Evolutionary conservation across 1,140 invertebrate genomes (phyloP).

Genomic region (Bombus pascuorum): DNA sequence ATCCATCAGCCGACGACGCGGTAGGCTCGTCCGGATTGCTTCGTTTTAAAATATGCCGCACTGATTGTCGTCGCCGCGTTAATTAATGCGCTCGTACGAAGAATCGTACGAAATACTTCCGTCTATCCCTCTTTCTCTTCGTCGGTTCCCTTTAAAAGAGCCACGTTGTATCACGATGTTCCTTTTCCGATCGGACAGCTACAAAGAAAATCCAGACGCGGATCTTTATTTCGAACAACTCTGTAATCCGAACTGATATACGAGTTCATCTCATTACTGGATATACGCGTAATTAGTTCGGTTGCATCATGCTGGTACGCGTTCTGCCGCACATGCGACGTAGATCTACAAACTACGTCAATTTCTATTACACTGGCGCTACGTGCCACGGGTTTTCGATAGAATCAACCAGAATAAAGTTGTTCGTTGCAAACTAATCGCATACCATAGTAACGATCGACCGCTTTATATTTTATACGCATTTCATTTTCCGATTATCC

Average conservation of each 20-base stretch:
- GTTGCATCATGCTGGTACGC: not conserved
- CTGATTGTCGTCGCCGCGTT: conserved; percentile 29
- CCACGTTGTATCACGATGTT: not conserved
- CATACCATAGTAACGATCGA: not conserved
- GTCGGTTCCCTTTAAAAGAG: not conserved
- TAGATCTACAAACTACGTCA: not conserved
- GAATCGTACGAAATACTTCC: not conserved
- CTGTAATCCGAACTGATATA: not conserved
- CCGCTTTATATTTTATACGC: not conserved
- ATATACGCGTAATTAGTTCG: conserved; percentile 24
- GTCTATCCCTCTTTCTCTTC: not conserved
- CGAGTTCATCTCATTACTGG: conserved; percentile 23
- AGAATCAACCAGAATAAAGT: not conserved
- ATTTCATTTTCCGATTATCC: not conserved
- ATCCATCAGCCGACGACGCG: not conserved
- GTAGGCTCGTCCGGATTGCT: not conserved
- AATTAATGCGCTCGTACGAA: conserved; percentile 48
- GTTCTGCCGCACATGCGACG: not conserved
- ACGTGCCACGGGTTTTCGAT: conserved; percentile 28
- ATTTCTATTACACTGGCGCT: conserved; percentile 37
- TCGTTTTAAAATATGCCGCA: not conserved
- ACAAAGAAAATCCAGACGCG: too few relatives aligned
- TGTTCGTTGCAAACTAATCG: not conserved
- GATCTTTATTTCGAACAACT: not conserved
- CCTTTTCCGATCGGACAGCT: not conserved